Evolutionary conservation across 1,140 invertebrate species (phyloP).

Genomic region (Cydia amplana): DNA sequence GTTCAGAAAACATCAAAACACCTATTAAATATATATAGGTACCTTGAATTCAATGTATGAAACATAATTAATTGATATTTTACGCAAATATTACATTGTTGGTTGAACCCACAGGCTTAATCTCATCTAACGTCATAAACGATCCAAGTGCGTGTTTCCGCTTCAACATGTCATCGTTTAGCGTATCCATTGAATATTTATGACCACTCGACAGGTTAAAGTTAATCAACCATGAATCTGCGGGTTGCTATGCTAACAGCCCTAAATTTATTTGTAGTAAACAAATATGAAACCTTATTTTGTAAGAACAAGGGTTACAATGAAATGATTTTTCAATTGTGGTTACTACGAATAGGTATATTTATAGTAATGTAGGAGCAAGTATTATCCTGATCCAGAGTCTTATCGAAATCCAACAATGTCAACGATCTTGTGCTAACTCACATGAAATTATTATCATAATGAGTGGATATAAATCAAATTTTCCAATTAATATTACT

Average conservation of each 20-base stretch:
- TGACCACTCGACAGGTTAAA: background rate
- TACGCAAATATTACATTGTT: background rate
- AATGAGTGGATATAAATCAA: background rate
- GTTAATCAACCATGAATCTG: constrained; percentile 11
- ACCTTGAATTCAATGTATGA: too few species aligned
- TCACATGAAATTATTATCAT: constrained; percentile 5
- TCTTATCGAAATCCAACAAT: background rate
- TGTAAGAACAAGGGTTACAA: background rate
- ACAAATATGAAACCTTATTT: background rate
- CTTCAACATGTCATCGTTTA: background rate
- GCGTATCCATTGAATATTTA: constrained; percentile 22
- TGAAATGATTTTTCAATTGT: background rate
- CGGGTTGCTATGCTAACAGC: background rate
- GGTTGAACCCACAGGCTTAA: background rate
- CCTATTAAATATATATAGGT: too few species aligned
- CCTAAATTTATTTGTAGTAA: background rate
- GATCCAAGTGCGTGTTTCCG: background rate
- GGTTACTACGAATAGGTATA: background rate
- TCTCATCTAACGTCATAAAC: background rate
- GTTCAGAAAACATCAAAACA: too few species aligned
- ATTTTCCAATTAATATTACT: background rate
- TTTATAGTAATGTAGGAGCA: background rate
- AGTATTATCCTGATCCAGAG: constrained; percentile 1
- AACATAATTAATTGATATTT: too few species aligned
- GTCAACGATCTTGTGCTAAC: background rate